phyloP scores from a whole-genome alignment of 1,140 invertebrate genomes.

The Drosophila busckii region DNA sequence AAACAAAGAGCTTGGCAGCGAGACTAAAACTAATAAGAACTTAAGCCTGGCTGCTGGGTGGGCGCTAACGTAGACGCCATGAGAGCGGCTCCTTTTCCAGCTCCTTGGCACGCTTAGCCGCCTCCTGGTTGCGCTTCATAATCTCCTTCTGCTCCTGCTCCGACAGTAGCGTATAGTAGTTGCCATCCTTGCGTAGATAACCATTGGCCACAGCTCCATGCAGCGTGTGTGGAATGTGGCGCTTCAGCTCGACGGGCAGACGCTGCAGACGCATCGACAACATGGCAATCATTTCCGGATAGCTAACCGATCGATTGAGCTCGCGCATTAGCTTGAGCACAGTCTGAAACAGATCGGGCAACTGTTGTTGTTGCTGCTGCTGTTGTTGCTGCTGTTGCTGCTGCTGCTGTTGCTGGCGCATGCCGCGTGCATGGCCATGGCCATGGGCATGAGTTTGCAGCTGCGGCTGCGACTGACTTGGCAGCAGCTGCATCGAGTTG shows the following conservation, averaged over 20 bases:
- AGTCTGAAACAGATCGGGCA: slow-evolving; percentile 38
- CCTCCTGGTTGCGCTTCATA: slow-evolving; percentile 47
- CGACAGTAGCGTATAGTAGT: slow-evolving; percentile 46
- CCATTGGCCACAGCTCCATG: slow-evolving; percentile 48
- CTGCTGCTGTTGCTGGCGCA: neutral
- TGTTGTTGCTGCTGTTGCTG: neutral
- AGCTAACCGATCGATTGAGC: slow-evolving; percentile 46
- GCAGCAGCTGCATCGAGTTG: neutral
- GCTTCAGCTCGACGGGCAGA: slow-evolving; percentile 47
- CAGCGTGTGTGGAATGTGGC: slow-evolving; percentile 51
- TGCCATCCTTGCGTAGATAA: slow-evolving; percentile 52
- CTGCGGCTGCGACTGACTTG: slow-evolving; percentile 27
- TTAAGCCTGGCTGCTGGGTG: no score
- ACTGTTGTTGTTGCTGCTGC: slow-evolving; percentile 25
- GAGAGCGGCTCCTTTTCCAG: slow-evolving; percentile 58
- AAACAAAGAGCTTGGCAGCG: no score
- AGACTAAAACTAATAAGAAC: no score
- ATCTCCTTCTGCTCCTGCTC: slow-evolving; percentile 51
- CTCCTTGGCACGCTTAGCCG: slow-evolving; percentile 51
- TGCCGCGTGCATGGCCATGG: neutral
- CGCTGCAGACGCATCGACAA: slow-evolving; percentile 36
- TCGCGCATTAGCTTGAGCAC: slow-evolving; percentile 41
- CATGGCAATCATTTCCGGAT: slow-evolving; percentile 50
- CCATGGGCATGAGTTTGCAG: neutral
- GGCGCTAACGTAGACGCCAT: slow-evolving; percentile 48